phyloP scores from a whole-genome alignment of 2,113 vertebrate species.

The Passerina amoena region DNA sequence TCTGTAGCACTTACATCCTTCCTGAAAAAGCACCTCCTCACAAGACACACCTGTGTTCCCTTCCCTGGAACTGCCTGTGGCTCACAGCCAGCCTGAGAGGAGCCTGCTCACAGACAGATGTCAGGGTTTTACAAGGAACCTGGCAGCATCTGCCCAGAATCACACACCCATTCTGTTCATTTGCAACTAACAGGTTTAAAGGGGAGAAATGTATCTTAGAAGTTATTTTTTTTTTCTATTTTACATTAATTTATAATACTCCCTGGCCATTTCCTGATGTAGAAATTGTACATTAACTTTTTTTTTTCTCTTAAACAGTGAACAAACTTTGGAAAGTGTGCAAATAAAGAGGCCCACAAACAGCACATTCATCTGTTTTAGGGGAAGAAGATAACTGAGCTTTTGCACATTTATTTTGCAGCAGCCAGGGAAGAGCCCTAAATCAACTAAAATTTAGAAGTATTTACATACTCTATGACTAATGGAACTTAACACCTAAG shows the following conservation, averaged over 20 bases:
- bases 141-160: not conserved
- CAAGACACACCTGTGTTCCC: no score
- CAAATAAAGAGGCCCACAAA: not conserved
- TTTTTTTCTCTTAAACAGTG: not conserved
- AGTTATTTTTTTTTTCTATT: not conserved
- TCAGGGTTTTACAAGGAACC: not conserved
- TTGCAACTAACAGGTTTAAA: not conserved
- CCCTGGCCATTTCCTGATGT: not conserved
- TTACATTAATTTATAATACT: not conserved
- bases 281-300: not conserved
- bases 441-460: not conserved
- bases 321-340: not conserved
- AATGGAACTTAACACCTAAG: not conserved
- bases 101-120: not conserved
- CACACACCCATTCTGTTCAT: not conserved
- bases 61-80: not conserved
- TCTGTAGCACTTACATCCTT: not conserved
- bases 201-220: not conserved
- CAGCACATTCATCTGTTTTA: not conserved
- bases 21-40: not conserved
- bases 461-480: not conserved
- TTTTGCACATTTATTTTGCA: not conserved
- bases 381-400: not conserved
- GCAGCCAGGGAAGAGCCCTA: not conserved
- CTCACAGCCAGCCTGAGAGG: not conserved